A percentile compares a stretch with the other conserved stretches of the same genome.
Conservation (phyloP, 2,888 invertebrate species). For the Acrobasis suavella region DNA sequence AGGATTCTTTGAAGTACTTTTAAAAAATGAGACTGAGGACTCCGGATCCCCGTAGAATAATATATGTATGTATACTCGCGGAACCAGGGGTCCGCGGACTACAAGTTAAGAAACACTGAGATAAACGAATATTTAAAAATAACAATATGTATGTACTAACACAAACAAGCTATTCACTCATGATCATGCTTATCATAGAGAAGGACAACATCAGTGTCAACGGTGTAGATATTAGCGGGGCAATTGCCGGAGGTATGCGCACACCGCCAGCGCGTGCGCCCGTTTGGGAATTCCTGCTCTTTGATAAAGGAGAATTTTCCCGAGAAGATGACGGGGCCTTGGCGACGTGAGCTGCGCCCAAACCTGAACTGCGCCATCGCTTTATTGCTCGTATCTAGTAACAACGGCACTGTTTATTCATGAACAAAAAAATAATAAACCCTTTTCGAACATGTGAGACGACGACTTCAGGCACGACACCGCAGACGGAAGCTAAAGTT, state of each 20-base stretch:
- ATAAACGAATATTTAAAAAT: neutral
- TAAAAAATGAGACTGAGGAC: too few relatives aligned
- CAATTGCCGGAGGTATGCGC: slow-evolving; percentile 48
- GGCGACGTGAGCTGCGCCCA: slow-evolving; percentile 42
- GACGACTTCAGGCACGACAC: too few relatives aligned
- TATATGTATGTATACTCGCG: too few relatives aligned
- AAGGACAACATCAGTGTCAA: slow-evolving; percentile 54
- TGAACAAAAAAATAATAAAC: neutral
- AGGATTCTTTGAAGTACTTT: too few relatives aligned
- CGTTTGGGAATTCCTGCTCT: slow-evolving; percentile 52
- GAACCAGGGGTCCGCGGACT: too few relatives aligned
- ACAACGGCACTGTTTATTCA: slow-evolving; percentile 33
- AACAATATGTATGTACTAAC: neutral
- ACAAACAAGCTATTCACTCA: slow-evolving; percentile 23
- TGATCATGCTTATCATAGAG: slow-evolving; percentile 59
- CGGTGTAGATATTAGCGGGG: slow-evolving; percentile 57
- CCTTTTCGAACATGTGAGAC: too few relatives aligned
- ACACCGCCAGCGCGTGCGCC: slow-evolving; percentile 57
- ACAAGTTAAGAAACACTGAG: too few relatives aligned
- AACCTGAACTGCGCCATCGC: slow-evolving; percentile 50
- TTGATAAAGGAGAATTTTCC: slow-evolving; percentile 55
- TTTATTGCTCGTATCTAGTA: slow-evolving; percentile 38
- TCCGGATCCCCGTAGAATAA: too few relatives aligned
- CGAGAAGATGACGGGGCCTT: slow-evolving; percentile 51
- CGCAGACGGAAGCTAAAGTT: too few relatives aligned